Conservation (phyloP, 2,113 vertebrate species). For the Oriolus oriolus region DNA sequence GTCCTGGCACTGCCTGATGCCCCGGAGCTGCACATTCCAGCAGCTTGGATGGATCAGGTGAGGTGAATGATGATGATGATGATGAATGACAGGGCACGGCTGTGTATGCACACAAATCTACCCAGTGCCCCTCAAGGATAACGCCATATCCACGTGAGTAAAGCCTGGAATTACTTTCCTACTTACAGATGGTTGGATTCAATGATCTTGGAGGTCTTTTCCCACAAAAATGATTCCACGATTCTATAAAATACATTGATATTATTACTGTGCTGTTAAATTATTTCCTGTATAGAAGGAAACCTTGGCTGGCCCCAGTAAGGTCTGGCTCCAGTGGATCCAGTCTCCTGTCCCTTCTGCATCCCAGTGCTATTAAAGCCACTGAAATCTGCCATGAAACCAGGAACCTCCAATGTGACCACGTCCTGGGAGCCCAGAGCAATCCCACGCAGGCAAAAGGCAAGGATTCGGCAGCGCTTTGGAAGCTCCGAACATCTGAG, state of each 20-base stretch:
- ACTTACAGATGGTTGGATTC: not conserved
- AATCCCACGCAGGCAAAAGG: accelerated
- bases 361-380: not conserved
- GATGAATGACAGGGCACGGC: not conserved
- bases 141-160: accelerated
- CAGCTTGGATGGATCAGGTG: not conserved
- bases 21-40: accelerated
- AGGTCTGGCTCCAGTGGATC: not conserved
- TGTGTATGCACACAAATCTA: not conserved
- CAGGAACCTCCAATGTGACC: accelerated
- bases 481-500: accelerated
- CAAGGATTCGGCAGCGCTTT: accelerated
- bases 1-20: not conserved
- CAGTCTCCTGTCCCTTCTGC: not conserved
- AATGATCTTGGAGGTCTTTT: not conserved
- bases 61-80: not conserved
- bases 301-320: not conserved
- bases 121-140: not conserved
- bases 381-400: not conserved
- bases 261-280: not conserved
- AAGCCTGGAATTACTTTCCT: not conserved
- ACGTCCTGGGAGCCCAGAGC: not conserved
- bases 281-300: not conserved
- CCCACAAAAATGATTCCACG: not conserved
- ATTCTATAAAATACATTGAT: not conserved